A percentile compares a stretch with the other conserved stretches of the same genome.
phyloP scores from a whole-genome alignment of 2,888 invertebrate species.

The Apodemia duryi region DNA sequence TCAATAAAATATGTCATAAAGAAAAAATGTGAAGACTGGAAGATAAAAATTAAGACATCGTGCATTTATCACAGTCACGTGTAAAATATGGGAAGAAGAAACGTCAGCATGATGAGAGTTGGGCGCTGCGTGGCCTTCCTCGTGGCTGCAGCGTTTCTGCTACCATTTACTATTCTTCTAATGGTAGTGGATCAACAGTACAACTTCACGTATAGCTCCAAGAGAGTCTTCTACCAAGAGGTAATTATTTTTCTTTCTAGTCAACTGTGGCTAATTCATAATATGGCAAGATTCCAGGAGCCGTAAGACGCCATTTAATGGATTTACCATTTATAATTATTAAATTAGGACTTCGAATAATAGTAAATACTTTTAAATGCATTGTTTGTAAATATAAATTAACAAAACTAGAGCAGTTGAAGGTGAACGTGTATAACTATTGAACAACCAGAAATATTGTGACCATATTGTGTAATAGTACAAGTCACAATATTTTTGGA shows the following conservation, averaged over 20 bases:
- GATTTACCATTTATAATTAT: too few species aligned
- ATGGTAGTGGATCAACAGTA: constrained; percentile 82
- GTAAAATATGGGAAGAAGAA: constrained; percentile 50
- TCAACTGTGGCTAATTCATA: not conserved
- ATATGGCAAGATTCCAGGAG: not conserved
- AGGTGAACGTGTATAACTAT: too few species aligned
- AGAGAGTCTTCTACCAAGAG: constrained; percentile 74
- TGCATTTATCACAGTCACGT: constrained; percentile 18
- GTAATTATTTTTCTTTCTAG: constrained; percentile 39
- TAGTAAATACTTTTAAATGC: too few species aligned
- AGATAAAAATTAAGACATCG: constrained; percentile 14
- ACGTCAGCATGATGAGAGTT: constrained; percentile 71
- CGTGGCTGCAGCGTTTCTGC: constrained; percentile 79
- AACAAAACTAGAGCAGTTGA: too few species aligned
- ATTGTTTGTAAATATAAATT: too few species aligned
- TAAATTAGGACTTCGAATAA: too few species aligned
- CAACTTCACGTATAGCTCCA: constrained; percentile 75
- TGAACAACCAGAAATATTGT: too few species aligned
- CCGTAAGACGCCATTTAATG: too few species aligned
- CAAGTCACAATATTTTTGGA: too few species aligned
- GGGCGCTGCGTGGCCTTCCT: constrained; percentile 80
- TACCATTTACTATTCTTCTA: constrained; percentile 79
- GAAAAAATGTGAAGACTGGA: constrained; percentile 4
- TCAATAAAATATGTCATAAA: not conserved
- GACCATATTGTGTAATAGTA: too few species aligned